phyloP scores from a whole-genome alignment of 2,113 vertebrate species.

The Callospermophilus lateralis region DNA sequence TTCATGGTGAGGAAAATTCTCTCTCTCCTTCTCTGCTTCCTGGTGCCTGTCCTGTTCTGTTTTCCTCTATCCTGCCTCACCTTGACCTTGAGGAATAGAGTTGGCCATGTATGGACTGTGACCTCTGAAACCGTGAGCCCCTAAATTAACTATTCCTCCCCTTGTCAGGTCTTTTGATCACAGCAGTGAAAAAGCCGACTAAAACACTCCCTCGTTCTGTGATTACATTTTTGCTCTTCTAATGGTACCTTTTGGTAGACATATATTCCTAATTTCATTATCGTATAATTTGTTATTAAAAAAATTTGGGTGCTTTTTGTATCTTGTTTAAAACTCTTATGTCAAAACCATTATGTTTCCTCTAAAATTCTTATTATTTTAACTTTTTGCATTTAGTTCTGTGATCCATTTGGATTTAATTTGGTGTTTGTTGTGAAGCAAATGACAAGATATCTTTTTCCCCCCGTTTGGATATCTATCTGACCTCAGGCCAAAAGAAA shows the following conservation, averaged over 20 bases:
- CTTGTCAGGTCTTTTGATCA: no score
- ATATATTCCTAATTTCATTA: slow-evolving; percentile 11
- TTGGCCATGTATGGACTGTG: no score
- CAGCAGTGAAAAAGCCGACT: no score
- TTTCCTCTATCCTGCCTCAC: no score
- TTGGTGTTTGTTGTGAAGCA: slow-evolving; percentile 11
- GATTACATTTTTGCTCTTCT: not conserved
- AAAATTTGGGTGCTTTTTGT: not conserved
- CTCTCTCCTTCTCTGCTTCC: no score
- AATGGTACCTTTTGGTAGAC: not conserved
- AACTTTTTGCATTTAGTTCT: not conserved
- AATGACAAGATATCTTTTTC: not conserved
- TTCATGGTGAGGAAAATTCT: no score
- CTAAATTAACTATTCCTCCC: no score
- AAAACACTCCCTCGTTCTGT: not conserved
- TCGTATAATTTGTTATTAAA: not conserved
- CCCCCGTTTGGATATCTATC: not conserved
- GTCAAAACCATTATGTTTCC: not conserved
- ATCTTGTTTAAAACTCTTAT: not conserved
- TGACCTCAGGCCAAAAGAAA: not conserved
- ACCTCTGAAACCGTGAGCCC: no score
- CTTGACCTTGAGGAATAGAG: no score
- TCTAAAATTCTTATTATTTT: slow-evolving; percentile 8
- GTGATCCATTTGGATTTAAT: not conserved
- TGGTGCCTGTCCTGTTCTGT: no score